Evolutionary conservation across 2,797 vertebrate species (phyloP).

Genomic region (Mycteria americana): DNA sequence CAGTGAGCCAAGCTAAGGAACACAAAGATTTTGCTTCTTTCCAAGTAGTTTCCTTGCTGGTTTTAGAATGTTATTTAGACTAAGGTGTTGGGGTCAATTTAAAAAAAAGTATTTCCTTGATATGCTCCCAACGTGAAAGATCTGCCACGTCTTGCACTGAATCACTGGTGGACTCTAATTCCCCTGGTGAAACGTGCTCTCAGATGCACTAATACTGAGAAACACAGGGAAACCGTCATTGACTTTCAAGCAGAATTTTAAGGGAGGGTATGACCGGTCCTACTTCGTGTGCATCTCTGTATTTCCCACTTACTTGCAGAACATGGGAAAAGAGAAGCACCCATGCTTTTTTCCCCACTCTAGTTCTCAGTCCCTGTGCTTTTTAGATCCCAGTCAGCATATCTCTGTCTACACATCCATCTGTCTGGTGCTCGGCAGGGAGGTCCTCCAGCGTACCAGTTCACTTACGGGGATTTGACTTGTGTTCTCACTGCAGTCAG

Average conservation of each 20-base stretch:
- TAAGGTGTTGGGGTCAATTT: background rate
- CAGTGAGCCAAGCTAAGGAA: background rate
- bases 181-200: background rate
- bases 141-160: background rate
- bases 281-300: background rate
- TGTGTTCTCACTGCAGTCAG: background rate
- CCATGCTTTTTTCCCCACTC: background rate
- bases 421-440: accelerated
- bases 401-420: background rate
- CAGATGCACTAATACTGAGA: background rate
- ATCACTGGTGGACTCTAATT: background rate
- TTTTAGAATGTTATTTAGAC: background rate
- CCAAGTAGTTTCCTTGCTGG: background rate
- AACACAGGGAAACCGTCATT: background rate
- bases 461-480: background rate
- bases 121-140: background rate
- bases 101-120: background rate
- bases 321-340: background rate
- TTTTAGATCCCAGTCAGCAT: background rate
- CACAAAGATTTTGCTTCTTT: background rate
- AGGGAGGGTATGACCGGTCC: background rate
- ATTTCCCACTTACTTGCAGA: background rate
- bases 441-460: background rate
- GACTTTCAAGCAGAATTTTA: background rate
- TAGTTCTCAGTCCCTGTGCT: background rate